These are phyloP conservation scores for Dolomedes plantarius DNA, from an alignment of 2,888 invertebrate species.

Conservation along the genomic window DNA sequence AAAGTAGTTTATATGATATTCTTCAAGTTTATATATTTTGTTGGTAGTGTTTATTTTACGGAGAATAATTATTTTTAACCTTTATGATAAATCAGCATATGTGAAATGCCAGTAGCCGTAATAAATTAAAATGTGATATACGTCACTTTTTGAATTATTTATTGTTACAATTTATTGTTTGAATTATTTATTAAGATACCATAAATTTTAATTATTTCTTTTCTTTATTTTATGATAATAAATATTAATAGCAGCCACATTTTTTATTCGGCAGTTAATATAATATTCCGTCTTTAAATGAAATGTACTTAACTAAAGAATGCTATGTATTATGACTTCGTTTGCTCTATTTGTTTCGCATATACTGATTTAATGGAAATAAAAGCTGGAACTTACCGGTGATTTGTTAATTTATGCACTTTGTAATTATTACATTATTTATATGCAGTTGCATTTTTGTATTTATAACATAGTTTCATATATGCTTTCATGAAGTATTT, in stretches of 20 bases:
- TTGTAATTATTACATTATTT: slow-evolving; percentile 14
- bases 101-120: too few relatives aligned
- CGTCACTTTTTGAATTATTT: too few relatives aligned
- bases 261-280: too few relatives aligned
- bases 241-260: too few relatives aligned
- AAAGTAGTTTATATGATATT: slow-evolving; percentile 7
- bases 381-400: neutral
- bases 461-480: neutral
- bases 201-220: too few relatives aligned
- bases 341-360: neutral
- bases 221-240: too few relatives aligned
- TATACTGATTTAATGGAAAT: neutral
- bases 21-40: slow-evolving; percentile 4
- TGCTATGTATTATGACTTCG: neutral
- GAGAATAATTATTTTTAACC: neutral
- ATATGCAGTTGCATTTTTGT: neutral
- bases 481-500: neutral
- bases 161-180: too few relatives aligned
- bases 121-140: too few relatives aligned
- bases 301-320: too few relatives aligned
- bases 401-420: neutral
- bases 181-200: too few relatives aligned
- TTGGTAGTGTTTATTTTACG: neutral
- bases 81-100: neutral
- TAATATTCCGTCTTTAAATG: too few relatives aligned